These are phyloP conservation scores for Microcebus ravelobensis DNA, from an alignment of 2,113 vertebrate species.

Conservation along the genomic window DNA sequence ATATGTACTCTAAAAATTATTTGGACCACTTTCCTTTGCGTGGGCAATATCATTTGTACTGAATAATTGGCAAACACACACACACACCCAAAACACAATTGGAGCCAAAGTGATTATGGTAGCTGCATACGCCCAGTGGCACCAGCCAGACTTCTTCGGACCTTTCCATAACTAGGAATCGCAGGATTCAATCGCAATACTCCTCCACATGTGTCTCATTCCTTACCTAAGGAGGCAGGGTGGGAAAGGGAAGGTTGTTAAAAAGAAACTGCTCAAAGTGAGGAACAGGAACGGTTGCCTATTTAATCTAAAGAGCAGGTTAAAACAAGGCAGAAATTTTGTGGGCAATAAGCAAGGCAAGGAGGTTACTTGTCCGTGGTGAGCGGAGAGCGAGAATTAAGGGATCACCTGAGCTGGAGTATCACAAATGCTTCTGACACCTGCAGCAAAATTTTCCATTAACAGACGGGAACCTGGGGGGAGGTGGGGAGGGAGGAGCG, in stretches of 20 bases:
- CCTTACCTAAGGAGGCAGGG: background rate
- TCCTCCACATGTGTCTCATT: background rate
- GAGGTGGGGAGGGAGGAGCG: background rate
- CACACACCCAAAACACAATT: background rate
- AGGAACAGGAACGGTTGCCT: background rate
- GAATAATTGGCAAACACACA: constrained; percentile 42
- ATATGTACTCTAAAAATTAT: background rate
- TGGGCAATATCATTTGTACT: constrained; percentile 52
- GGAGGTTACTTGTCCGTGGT: background rate
- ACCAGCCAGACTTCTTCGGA: background rate
- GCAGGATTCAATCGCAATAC: background rate
- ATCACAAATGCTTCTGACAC: background rate
- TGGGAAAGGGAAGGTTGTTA: background rate
- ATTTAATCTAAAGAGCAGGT: background rate
- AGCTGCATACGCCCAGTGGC: constrained; percentile 17
- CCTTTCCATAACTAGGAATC: background rate
- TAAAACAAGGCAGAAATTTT: background rate
- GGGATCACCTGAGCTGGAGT: background rate
- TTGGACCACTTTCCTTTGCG: constrained; percentile 17
- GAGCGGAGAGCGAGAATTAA: background rate
- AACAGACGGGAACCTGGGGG: background rate
- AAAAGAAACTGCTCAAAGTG: background rate
- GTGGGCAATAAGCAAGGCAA: background rate
- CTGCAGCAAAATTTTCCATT: constrained; percentile 63
- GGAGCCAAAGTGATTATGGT: constrained; percentile 39